Evolutionary conservation across 2,888 invertebrate genomes (phyloP).

Genomic region (Flexamia atlantica): DNA sequence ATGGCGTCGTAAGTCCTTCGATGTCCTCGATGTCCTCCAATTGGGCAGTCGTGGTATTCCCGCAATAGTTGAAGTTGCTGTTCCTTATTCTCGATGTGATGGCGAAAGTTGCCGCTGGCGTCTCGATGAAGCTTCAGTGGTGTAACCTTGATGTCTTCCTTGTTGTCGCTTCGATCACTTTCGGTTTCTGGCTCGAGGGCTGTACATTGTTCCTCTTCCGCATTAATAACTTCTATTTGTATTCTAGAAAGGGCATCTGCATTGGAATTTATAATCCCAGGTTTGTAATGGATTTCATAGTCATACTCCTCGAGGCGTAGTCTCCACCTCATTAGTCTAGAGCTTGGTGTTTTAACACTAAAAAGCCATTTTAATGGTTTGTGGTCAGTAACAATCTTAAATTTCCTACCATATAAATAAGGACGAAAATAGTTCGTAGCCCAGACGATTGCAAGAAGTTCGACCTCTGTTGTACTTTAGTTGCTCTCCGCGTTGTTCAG

Average conservation of each 20-base stretch:
- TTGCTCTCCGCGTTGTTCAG: conserved; percentile 70
- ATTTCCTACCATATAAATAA: conserved; percentile 72
- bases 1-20: conserved; percentile 30
- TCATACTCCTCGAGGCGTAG: no score
- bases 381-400: no score
- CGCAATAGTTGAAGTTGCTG: no score
- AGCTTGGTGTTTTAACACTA: no score
- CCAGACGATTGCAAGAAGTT: conserved; percentile 72
- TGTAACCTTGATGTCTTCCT: no score
- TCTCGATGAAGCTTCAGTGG: no score
- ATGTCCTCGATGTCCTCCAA: no score
- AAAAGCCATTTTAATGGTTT: no score
- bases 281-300: conserved; percentile 54
- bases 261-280: conserved; percentile 40
- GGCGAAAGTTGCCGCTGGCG: no score
- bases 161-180: background rate
- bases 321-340: no score
- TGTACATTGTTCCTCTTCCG: background rate
- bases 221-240: background rate
- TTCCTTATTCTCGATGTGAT: no score
- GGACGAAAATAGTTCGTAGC: conserved; percentile 71
- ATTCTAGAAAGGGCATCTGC: conserved; percentile 39
- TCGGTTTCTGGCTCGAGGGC: background rate
- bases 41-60: no score
- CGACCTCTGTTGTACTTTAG: conserved; percentile 71